A percentile compares a stretch with the other conserved stretches of the same genome.
Conservation (phyloP, 2,888 invertebrate species). For the Serrognathus titanus region DNA sequence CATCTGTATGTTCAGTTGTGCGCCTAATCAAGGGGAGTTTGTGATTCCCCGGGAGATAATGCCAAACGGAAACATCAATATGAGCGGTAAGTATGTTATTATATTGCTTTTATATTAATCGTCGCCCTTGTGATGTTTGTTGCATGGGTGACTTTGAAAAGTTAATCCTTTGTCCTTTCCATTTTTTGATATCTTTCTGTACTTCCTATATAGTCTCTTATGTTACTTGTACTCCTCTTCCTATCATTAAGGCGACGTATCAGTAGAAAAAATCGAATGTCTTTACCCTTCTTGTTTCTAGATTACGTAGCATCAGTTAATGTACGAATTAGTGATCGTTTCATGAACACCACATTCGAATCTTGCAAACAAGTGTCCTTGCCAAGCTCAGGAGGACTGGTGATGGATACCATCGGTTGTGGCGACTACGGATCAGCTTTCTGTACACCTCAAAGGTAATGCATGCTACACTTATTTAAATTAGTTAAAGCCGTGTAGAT, state of each 20-base stretch:
- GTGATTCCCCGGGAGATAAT: conserved; percentile 10
- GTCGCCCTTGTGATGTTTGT: too few relatives aligned
- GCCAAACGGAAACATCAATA: conserved; percentile 12
- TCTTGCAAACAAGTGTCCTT: conserved; percentile 77
- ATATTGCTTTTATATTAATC: too few relatives aligned
- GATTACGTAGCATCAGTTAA: conserved; percentile 52
- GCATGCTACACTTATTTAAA: background rate
- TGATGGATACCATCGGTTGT: conserved; percentile 78
- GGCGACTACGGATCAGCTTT: conserved; percentile 54
- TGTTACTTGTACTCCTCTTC: background rate
- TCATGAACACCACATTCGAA: conserved; percentile 63
- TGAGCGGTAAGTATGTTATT: background rate
- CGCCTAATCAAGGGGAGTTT: conserved; percentile 66
- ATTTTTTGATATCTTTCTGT: too few relatives aligned
- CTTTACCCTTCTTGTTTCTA: conserved; percentile 11
- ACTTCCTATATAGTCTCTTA: too few relatives aligned
- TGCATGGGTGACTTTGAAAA: too few relatives aligned
- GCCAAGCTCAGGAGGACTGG: conserved; percentile 70
- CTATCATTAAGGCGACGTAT: too few relatives aligned
- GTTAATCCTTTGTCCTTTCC: too few relatives aligned
- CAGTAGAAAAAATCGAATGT: background rate
- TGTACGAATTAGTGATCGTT: conserved; percentile 57
- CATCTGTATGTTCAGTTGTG: conserved; percentile 81
- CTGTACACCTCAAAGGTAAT: conserved; percentile 60
- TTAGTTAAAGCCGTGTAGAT: conserved; percentile 46